Evolutionary conservation across 2,888 invertebrate genomes (phyloP), one percentile per base, ranked within the genome.

Genomic region (Napeogenes inachia): DNA sequence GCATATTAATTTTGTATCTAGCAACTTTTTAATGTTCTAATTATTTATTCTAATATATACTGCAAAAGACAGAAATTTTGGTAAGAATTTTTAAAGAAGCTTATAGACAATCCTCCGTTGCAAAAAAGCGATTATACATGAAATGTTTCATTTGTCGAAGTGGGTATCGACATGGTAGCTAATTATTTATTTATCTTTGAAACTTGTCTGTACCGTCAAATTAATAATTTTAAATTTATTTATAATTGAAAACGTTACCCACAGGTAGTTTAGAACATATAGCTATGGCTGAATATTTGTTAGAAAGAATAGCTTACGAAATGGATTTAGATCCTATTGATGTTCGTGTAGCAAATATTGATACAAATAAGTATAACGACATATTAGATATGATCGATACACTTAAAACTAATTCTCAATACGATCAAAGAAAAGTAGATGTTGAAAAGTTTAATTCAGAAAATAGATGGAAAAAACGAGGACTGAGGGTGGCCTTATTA

Each of bases 401-500:
- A n/a, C 67, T 92, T 45, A 83, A 84, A 68, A 75, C 74, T 54
- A 80, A 81, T 8, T 63, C 84, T 0, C 83, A 92, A 42, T 93
- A 87, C 67, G 77, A 80, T 0, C 72, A 75, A 8, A 77, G 93
- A 56, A 82, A 79, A 68, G 71, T 71, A 30, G 78, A 75, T 13
- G 81, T 92, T 1, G 79, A 85, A 30, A 75, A 78, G 50, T 93
- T 91, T 71, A 93, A 93, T 70, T 68, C 72, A 57, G 87, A 90
- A 42, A 95, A 95, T 79, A 87, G 94, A 57, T 95, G 95, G 95
- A 93, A 91, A 71, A 95, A 95, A 78, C 89, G 91, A 56, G 95
- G 78, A 0, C 57, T 81, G n/a, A 70, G 78, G 65, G 21, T 50
- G 12, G 21, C 50, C 30, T 30, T 50, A 30, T 30, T 50, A 50